Percentiles rank a stretch among this genome's conserved stretches.
Evolutionary conservation across 2,113 vertebrate genomes (phyloP).

Genomic region (Lepisosteus oculatus): DNA sequence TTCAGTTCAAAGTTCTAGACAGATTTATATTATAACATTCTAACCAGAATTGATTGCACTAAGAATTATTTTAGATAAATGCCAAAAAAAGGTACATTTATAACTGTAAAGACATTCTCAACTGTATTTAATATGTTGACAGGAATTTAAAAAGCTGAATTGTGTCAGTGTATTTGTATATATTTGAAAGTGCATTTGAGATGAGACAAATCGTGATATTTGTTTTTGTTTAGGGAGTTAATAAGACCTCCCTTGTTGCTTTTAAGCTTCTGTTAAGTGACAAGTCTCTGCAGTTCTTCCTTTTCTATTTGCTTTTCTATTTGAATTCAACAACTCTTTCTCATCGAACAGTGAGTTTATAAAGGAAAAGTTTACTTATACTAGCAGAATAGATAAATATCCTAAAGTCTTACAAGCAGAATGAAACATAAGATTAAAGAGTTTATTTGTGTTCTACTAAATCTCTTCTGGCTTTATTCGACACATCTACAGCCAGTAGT

Average conservation of each 20-base stretch:
- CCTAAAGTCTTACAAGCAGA: slow-evolving; percentile 25
- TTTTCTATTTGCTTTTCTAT: neutral
- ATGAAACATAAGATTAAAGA: slow-evolving; percentile 25
- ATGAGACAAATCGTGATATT: slow-evolving; percentile 13
- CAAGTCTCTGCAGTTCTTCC: no score
- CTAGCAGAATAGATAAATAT: slow-evolving; percentile 3
- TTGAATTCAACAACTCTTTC: neutral
- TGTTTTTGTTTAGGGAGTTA: no score
- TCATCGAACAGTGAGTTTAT: neutral
- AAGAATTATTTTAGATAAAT: no score
- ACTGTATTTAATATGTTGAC: slow-evolving; percentile 5
- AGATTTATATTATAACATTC: no score
- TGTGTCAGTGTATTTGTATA: neutral
- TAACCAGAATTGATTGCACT: no score
- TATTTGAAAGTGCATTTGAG: no score
- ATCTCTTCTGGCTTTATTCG: slow-evolving; percentile 43
- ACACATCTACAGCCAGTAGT: slow-evolving; percentile 23
- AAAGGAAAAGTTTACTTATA: slow-evolving; percentile 14
- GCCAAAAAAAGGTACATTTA: neutral
- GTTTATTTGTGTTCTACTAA: slow-evolving; percentile 47
- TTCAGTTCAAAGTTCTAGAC: no score
- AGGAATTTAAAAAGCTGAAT: neutral
- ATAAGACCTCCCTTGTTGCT: neutral
- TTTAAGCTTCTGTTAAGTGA: neutral
- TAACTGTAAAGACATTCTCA: neutral